Percentiles rank a stretch among this genome's conserved stretches.
Evolutionary conservation across 2,888 invertebrate genomes (phyloP).

Genomic region (Alviniconcha strummeri): DNA sequence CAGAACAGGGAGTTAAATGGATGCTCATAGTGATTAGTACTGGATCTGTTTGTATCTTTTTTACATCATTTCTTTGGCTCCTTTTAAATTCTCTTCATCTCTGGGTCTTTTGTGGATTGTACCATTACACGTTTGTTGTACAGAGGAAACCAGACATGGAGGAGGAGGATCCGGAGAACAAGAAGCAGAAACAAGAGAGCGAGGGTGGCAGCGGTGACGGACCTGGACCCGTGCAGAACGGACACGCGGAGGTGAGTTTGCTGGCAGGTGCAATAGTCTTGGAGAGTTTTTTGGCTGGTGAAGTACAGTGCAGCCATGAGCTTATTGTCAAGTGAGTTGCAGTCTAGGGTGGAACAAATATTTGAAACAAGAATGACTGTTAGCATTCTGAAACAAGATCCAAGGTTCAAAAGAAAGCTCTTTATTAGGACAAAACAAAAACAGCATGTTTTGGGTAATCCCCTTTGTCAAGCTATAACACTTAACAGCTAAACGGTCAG

Average conservation of each 20-base stretch:
- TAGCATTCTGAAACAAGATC: no score
- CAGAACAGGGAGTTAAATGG: no score
- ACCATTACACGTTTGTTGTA: background rate
- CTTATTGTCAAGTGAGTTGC: background rate
- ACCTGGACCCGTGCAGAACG: background rate
- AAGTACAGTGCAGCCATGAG: no score
- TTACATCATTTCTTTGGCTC: background rate
- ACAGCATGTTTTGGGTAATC: no score
- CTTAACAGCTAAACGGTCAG: no score
- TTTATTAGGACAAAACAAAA: background rate
- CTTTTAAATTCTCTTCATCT: background rate
- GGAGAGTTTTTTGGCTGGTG: background rate
- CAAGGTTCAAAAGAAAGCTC: no score
- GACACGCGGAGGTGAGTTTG: background rate
- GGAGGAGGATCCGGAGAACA: background rate
- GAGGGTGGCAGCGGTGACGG: constrained; percentile 1
- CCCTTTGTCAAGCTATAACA: no score
- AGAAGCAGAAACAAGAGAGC: constrained; percentile 19
- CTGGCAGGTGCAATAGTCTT: background rate
- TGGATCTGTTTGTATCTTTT: background rate
- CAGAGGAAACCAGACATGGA: constrained; percentile 23
- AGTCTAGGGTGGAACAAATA: background rate
- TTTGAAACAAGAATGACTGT: background rate
- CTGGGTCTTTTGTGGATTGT: background rate
- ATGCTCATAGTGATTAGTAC: background rate